Evolutionary conservation across 2,888 invertebrate species (phyloP).

Genomic region (Phalera bucephala): DNA sequence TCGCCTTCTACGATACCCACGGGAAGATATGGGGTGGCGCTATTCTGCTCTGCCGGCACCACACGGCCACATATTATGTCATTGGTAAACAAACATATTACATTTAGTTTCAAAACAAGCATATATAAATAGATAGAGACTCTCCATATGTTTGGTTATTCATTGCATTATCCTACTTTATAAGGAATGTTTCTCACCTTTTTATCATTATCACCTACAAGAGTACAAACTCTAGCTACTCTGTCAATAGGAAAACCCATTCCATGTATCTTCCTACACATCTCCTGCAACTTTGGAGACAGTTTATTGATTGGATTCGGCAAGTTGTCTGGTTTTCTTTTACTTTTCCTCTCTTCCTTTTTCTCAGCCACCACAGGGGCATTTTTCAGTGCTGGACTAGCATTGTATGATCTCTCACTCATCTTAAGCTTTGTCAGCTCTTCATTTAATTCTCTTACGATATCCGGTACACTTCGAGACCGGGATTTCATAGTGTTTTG

Average conservation of each 20-base stretch:
- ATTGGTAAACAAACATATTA: no score
- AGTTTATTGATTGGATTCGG: conserved; percentile 68
- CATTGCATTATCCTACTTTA: background rate
- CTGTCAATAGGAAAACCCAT: conserved; percentile 95
- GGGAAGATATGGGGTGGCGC: no score
- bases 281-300: conserved; percentile 82
- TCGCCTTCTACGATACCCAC: no score
- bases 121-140: no score
- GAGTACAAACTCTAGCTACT: conserved; percentile 90
- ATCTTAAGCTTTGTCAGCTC: conserved; percentile 82
- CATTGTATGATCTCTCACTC: conserved; percentile 75
- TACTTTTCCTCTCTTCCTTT: conserved; percentile 46
- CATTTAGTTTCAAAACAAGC: no score
- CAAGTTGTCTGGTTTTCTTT: conserved; percentile 53
- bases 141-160: no score
- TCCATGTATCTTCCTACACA: conserved; percentile 89
- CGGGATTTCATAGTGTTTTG: conserved; percentile 65
- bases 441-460: conserved; percentile 88
- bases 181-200: conserved; percentile 83
- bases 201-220: conserved; percentile 91
- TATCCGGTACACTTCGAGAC: conserved; percentile 88
- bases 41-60: no score
- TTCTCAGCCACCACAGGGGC: conserved; percentile 39
- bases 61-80: no score
- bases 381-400: conserved; percentile 71